These are phyloP conservation scores for Semnornis frantzii DNA, from an alignment of 2,113 vertebrate genomes.

Conservation along the genomic window DNA sequence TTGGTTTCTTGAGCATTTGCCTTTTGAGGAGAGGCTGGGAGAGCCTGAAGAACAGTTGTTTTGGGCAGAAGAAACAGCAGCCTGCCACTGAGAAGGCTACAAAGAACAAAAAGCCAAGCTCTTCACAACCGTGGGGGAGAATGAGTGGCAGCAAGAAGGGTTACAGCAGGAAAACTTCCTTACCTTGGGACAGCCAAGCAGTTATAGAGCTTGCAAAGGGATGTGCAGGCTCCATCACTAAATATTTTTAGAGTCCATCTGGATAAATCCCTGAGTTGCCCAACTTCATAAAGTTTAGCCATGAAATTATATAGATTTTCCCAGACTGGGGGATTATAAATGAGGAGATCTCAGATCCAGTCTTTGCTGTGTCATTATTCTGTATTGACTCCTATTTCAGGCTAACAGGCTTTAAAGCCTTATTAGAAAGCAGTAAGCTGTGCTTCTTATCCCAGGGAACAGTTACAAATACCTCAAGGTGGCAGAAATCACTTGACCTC, in stretches of 20 bases:
- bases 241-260: background rate
- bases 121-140: background rate
- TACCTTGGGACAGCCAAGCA: background rate
- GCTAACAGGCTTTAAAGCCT: background rate
- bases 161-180: background rate
- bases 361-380: background rate
- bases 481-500: background rate
- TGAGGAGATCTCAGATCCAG: background rate
- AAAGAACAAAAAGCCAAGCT: background rate
- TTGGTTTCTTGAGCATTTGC: background rate
- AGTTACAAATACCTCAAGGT: background rate
- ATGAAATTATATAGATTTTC: background rate
- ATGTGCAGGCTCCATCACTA: background rate
- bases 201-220: background rate
- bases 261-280: background rate
- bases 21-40: background rate
- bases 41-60: background rate
- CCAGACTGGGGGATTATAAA: background rate
- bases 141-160: background rate
- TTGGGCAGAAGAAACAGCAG: background rate
- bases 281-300: background rate
- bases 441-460: background rate
- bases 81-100: background rate
- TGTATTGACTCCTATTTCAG: background rate
- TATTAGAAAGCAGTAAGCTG: background rate